Evolutionary conservation across 1,140 invertebrate genomes (phyloP), one percentile per base, ranked within the genome.

Genomic region (Bilobella aurantiaca): DNA sequence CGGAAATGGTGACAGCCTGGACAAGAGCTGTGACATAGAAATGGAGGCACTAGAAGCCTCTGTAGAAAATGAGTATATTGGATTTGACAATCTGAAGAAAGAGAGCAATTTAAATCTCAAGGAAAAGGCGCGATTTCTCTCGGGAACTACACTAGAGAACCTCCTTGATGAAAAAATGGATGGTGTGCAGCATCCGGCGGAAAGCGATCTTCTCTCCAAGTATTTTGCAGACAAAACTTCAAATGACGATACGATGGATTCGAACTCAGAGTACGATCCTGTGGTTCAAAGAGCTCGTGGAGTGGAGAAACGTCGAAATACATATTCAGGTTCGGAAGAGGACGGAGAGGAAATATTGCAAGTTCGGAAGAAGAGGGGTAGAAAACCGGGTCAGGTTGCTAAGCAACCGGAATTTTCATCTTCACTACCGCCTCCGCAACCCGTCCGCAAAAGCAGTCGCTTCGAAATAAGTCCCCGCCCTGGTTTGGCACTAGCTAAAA

Each of bases 221-320:
- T 53, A 53, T 23, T 18, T 53, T 14, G 49, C 49, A 53, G 49
- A 53, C 49, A 53, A 53, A 23, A 53, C 49, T 3, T 12, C 21
- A 3, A 23, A 5, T 12, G 49, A 53, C 12, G 49, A 53, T 53
- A n/a, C 8, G 37, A 8, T 12, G 37, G 49, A 53, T 53, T 53
- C 49, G 3, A 53, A 53, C 23, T 53, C 49, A 53, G 49, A 53
- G 23, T 53, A 53, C 49, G 49, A 53, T 23, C 49, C 49, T 53
- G 49, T 53, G 5, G 8, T 53, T 23, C 49, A 53, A 23, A 18
- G 14, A 12, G 49, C 49, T 5, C 12, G 21, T 14, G 49, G 49
- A 16, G 21, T 53, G 5, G 49, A 53, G 8, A 53, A 53, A 16
- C 49, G 49, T 14, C 12, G 49, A 23, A 53, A 53, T 23, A 53